Base-by-base conservation (phyloP, 2,797 vertebrate genomes). In the Argya squamiceps region DNA sequence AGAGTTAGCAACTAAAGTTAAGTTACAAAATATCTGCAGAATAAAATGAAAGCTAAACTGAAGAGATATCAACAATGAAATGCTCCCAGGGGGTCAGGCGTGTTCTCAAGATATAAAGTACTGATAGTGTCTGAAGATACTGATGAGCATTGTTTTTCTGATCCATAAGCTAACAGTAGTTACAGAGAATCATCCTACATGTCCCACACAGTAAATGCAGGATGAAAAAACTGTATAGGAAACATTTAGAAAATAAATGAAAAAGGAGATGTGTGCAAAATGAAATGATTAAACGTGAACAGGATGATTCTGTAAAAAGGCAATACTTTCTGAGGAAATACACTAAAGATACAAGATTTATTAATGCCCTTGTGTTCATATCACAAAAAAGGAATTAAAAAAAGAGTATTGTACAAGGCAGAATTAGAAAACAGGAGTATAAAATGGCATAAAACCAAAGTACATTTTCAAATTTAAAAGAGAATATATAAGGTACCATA, bases 401-500 rank as follows among this genome's bases (percentile, higher is more conserved):
- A 79, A 58, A 47, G 7, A 78, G 26, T 60, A 89, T 47, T 88
- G 47, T 34, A 86, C 37, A 73, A 88, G 56, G 65, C 30, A 93
- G 74, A 92, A 68, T 46, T 87, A 86, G 68, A 94, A 84, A 87
- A 52, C 53, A 79, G 85, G 59, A 97, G 56, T 63, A 91, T 58
- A 95, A 96, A 97, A 96, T 80, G 71, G 76, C 68, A 96, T 88
- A 94, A 89, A 88, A 92, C 79, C 86, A 93, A 92, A 95, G 77
- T 76, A 91, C 49, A 89, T 81, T 96, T 98, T 96, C 76, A 89
- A 70, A 97, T 96, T 93, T 97, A 85, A 93, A 93, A 94, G 84
- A 96, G 76, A 93, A 46, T 49, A 96, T 93, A 93, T 89, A 95
- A 97, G 84, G 86, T 96, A 97, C 96, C 94, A 97, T 95, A 98